A percentile compares a stretch with the other conserved stretches of the same genome.
Evolutionary conservation across 2,797 vertebrate species (phyloP).

Genomic region (Borostomias antarcticus): DNA sequence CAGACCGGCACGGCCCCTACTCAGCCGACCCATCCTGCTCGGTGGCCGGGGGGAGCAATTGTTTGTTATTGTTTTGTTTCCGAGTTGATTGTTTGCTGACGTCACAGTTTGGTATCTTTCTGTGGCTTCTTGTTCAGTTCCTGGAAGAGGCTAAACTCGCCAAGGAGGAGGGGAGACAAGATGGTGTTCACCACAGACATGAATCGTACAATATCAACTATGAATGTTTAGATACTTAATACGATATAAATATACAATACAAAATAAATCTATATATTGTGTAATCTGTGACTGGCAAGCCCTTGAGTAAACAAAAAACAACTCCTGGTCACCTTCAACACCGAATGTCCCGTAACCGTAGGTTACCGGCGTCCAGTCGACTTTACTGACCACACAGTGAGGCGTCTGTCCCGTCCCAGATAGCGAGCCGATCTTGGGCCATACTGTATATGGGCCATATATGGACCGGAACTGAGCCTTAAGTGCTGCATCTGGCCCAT

Average conservation of each 20-base stretch:
- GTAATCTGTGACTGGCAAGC: neutral
- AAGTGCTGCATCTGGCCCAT: no score
- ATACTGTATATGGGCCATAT: no score
- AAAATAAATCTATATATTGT: slow-evolving; percentile 14
- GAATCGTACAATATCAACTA: no score
- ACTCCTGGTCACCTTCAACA: neutral
- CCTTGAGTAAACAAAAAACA: no score
- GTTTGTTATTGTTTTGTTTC: neutral
- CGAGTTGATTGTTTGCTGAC: neutral
- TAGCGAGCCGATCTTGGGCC: no score
- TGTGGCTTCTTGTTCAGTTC: neutral
- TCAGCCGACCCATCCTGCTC: neutral
- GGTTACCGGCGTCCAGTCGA: no score
- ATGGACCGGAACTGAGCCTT: no score
- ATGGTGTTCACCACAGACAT: neutral
- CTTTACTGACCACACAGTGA: no score
- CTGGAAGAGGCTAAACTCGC: neutral
- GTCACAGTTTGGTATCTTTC: neutral
- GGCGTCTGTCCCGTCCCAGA: no score
- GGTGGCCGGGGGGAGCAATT: neutral
- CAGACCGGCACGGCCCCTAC: neutral
- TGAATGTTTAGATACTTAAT: no score
- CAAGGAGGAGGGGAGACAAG: neutral
- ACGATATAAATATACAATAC: slow-evolving; percentile 3
- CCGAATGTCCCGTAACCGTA: no score